Evolutionary conservation across 2,113 vertebrate genomes (phyloP).

Genomic region (Nymphicus hollandicus): DNA sequence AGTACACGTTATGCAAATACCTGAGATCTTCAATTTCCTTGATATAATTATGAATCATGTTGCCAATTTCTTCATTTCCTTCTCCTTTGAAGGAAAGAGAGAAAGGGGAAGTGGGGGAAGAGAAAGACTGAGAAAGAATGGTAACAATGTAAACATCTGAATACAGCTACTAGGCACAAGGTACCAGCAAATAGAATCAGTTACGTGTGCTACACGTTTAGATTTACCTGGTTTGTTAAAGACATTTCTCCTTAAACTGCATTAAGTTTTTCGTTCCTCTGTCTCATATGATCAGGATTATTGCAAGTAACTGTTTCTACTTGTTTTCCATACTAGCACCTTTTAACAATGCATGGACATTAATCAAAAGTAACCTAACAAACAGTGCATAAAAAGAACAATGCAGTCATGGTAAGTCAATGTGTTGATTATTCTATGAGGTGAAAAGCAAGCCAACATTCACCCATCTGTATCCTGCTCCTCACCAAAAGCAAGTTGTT

Average conservation of each 20-base stretch:
- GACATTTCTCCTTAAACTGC: neutral
- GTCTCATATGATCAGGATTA: neutral
- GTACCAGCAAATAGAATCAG: neutral
- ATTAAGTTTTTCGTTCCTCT: neutral
- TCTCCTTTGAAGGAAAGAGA: conserved; percentile 81
- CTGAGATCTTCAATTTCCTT: conserved; percentile 99
- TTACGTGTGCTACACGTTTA: neutral
- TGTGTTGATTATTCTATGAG: neutral
- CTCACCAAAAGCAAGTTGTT: neutral
- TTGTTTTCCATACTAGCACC: neutral
- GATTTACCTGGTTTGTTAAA: neutral
- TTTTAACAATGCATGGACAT: neutral
- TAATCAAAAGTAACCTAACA: neutral
- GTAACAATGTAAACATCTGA: neutral
- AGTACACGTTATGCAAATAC: conserved; percentile 65
- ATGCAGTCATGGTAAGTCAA: neutral
- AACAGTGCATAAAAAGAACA: neutral
- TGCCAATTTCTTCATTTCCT: conserved; percentile 94
- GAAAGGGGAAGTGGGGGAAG: neutral
- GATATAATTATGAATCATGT: conserved; percentile 98
- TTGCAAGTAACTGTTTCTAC: neutral
- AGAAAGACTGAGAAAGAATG: neutral
- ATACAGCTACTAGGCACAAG: neutral
- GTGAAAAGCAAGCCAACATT: neutral
- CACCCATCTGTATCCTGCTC: neutral